These are phyloP conservation scores for Lasioglossum pauxillum DNA, from an alignment of 2,888 invertebrate genomes.

Conservation along the genomic window DNA sequence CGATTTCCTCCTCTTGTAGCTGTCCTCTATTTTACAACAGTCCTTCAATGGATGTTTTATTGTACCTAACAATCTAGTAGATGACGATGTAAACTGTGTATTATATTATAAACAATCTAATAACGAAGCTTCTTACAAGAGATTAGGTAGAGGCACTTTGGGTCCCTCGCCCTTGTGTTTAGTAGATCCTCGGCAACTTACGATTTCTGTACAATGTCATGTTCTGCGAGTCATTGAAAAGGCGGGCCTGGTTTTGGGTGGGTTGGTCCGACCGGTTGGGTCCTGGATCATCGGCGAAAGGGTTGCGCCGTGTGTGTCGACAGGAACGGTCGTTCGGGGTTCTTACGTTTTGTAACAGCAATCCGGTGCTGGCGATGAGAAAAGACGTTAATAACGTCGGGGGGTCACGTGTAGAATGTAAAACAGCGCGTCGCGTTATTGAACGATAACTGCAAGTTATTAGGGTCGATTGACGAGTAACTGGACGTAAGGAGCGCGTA, in stretches of 20 bases:
- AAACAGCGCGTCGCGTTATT: conserved; percentile 71
- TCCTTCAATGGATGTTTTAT: not conserved
- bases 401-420: conserved; percentile 69
- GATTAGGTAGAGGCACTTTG: not conserved
- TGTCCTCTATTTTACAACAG: not conserved
- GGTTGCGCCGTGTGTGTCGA: not conserved
- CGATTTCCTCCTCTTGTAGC: not conserved
- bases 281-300: not conserved
- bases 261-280: not conserved
- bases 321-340: conserved; percentile 48
- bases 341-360: conserved; percentile 52
- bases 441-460: conserved; percentile 78
- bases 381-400: conserved; percentile 59
- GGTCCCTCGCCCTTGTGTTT: not conserved
- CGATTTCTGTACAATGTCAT: not conserved
- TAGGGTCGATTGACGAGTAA: conserved; percentile 79
- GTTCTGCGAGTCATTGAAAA: not conserved
- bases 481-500: conserved; percentile 71
- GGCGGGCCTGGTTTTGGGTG: not conserved
- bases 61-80: not conserved
- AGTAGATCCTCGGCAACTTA: not conserved
- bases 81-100: not conserved
- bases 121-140: not conserved
- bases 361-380: conserved; percentile 58
- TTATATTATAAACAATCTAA: not conserved